These are phyloP conservation scores for Dreissena rostriformis DNA, from an alignment of 1,140 invertebrate species.

Conservation along the genomic window DNA sequence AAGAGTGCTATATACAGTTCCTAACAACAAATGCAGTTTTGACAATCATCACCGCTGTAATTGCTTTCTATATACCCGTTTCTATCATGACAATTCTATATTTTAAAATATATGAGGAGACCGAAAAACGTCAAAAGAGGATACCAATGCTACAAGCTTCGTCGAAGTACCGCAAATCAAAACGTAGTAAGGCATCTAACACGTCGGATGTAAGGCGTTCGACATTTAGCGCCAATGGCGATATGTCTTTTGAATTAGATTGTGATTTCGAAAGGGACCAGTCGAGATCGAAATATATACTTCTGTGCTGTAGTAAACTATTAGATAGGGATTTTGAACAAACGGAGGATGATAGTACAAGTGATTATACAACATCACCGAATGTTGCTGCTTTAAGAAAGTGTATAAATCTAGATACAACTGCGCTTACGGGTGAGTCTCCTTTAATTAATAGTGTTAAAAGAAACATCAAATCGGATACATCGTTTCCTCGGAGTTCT, in stretches of 20 bases:
- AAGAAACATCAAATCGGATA: too few relatives aligned
- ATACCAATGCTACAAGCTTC: conserved; percentile 96
- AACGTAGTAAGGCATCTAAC: too few relatives aligned
- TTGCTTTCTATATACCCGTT: conserved; percentile 99
- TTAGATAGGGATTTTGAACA: conserved; percentile 77
- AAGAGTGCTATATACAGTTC: conserved; percentile 99
- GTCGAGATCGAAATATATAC: conserved; percentile 42
- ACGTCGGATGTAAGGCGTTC: conserved; percentile 36
- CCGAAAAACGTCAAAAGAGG: conserved; percentile 94
- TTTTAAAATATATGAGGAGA: conserved; percentile 94
- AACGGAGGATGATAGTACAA: conserved; percentile 75
- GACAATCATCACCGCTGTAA: conserved; percentile 90
- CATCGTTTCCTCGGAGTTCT: too few relatives aligned
- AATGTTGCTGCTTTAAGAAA: background rate
- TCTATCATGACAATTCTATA: conserved; percentile 80
- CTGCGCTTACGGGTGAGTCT: too few relatives aligned
- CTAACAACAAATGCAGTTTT: conserved; percentile 99
- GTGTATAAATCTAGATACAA: too few relatives aligned
- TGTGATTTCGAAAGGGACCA: conserved; percentile 52
- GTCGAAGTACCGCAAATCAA: conserved; percentile 40
- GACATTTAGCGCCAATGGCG: conserved; percentile 28
- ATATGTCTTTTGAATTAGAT: conserved; percentile 14
- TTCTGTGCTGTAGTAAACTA: conserved; percentile 71
- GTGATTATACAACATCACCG: conserved; percentile 72
- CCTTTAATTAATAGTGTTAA: too few relatives aligned